Evolutionary conservation across 2,888 invertebrate species (phyloP).

Genomic region (Drosophila fulvimacula): DNA sequence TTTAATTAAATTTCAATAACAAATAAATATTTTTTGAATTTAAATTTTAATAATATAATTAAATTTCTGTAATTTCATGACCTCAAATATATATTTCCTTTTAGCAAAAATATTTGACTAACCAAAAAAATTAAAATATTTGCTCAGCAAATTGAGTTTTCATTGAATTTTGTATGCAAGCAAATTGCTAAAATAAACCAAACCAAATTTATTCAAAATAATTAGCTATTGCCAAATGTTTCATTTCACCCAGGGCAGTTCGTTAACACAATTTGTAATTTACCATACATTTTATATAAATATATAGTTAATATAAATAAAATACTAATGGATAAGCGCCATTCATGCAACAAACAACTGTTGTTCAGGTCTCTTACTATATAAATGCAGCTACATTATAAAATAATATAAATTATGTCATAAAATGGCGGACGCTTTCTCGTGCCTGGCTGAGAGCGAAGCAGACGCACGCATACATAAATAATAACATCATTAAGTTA

Average conservation of each 20-base stretch:
- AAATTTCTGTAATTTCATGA: not conserved
- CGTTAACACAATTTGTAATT: not conserved
- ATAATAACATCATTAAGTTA: slow-evolving; percentile 75
- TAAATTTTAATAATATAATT: too few relatives aligned
- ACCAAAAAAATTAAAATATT: slow-evolving; percentile 30
- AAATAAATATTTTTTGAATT: not conserved
- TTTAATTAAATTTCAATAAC: not conserved
- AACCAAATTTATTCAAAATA: slow-evolving; percentile 46
- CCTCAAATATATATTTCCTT: not conserved
- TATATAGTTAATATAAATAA: not conserved
- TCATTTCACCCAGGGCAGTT: slow-evolving; percentile 24
- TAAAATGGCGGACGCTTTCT: slow-evolving; percentile 9
- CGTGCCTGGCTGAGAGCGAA: slow-evolving; percentile 27
- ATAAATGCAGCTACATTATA: not conserved
- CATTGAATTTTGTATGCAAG: slow-evolving; percentile 7
- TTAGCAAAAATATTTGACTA: not conserved
- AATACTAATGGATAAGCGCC: not conserved
- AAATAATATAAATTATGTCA: slow-evolving; percentile 49
- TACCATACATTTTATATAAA: not conserved
- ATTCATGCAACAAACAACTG: slow-evolving; percentile 10
- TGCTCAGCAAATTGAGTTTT: slow-evolving; percentile 9
- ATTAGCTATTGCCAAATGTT: slow-evolving; percentile 34
- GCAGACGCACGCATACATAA: slow-evolving; percentile 45
- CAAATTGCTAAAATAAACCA: slow-evolving; percentile 11
- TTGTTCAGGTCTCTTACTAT: not conserved